Evolutionary conservation across 2,113 vertebrate genomes (phyloP).

Genomic region (Brachyistius frenatus): DNA sequence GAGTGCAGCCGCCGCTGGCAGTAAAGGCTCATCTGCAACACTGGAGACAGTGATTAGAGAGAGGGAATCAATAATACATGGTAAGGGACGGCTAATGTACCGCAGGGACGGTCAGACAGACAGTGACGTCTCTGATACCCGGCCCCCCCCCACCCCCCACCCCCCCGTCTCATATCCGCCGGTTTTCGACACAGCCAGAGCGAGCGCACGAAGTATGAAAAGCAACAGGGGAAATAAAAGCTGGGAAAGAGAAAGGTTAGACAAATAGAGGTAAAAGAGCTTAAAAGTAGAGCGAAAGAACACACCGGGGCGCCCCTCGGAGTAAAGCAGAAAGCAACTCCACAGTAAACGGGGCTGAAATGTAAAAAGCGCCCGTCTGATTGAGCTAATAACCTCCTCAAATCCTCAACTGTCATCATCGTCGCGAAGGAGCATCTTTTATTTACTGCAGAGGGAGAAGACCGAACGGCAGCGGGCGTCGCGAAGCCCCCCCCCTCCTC

Average conservation of each 20-base stretch:
- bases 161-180: conserved; percentile 59
- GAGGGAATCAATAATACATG: conserved; percentile 82
- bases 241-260: conserved; percentile 56
- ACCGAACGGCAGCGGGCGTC: conserved; percentile 22
- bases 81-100: conserved; percentile 80
- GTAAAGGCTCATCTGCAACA: conserved; percentile 71
- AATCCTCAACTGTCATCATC: conserved; percentile 30
- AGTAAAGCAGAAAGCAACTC: neutral
- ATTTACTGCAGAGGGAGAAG: conserved; percentile 44
- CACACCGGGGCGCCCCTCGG: no score
- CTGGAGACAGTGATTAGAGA: conserved; percentile 76
- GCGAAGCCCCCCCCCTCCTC: no score
- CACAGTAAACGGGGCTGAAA: neutral
- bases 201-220: conserved; percentile 46
- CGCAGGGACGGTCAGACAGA: conserved; percentile 73
- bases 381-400: neutral
- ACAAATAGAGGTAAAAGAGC: conserved; percentile 50
- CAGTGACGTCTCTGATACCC: conserved; percentile 62
- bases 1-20: conserved; percentile 53
- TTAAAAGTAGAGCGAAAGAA: conserved; percentile 34
- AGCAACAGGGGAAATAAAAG: conserved; percentile 77
- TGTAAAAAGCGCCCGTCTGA: neutral
- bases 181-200: conserved; percentile 57
- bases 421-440: conserved; percentile 45
- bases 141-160: conserved; percentile 19